Evolutionary conservation across 2,797 vertebrate genomes (phyloP).

Genomic region (Tiaroga cobitis): DNA sequence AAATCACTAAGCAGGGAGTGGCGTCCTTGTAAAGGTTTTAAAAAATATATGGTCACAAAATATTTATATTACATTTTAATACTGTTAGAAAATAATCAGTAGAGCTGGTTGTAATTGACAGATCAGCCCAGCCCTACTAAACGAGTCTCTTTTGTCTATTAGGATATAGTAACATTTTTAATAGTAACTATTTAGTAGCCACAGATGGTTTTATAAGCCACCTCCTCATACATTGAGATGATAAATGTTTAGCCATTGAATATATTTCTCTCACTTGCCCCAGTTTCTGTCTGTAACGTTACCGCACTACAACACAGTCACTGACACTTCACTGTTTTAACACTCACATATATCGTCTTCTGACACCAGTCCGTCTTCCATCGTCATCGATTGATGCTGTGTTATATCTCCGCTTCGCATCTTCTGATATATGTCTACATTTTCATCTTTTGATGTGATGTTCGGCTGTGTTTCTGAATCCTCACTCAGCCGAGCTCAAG

Average conservation of each 20-base stretch:
- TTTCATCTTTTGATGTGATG: not conserved
- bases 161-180: not conserved
- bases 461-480: not conserved
- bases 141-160: not conserved
- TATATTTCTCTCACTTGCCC: not conserved
- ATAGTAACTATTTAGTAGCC: not conserved
- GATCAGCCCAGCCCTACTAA: not conserved
- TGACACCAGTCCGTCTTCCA: conserved; percentile 75
- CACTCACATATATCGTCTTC: conserved; percentile 78
- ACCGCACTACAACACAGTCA: not conserved
- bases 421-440: conserved; percentile 12
- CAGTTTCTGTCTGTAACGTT: not conserved
- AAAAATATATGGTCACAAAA: no score
- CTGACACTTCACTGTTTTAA: not conserved
- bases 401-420: not conserved
- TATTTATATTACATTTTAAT: not conserved
- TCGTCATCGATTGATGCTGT: conserved; percentile 45
- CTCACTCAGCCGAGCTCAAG: not conserved
- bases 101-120: not conserved
- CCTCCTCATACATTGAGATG: not conserved
- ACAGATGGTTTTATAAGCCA: not conserved
- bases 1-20: not conserved
- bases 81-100: not conserved
- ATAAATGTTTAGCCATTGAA: not conserved
- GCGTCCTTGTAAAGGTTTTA: no score